Percentiles rank a stretch among this genome's conserved stretches.
These are phyloP conservation scores for Planiliza haematocheilus DNA, from an alignment of 2,113 vertebrate species.

Conservation along the genomic window DNA sequence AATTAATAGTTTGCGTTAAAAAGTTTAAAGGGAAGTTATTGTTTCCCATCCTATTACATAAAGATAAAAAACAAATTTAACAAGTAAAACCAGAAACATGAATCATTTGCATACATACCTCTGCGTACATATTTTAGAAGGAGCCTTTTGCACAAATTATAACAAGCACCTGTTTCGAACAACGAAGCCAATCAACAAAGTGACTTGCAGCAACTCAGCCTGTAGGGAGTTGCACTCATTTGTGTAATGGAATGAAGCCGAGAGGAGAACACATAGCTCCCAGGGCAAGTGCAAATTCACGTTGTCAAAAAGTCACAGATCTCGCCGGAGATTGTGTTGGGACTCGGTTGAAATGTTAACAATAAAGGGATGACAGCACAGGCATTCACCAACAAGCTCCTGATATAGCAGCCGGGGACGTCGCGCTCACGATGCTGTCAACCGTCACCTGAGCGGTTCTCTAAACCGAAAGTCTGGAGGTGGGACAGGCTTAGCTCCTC, in stretches of 20 bases:
- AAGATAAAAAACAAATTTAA: background rate
- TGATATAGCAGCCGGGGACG: background rate
- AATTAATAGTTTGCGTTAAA: no score
- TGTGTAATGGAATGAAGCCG: conserved; percentile 39
- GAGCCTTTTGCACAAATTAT: conserved; percentile 12
- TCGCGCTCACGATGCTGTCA: background rate
- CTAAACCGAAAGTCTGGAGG: background rate
- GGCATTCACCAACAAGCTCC: conserved; percentile 20
- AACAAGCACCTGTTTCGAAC: conserved; percentile 37
- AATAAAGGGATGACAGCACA: conserved; percentile 6
- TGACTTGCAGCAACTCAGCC: conserved; percentile 14
- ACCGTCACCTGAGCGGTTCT: background rate
- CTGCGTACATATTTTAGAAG: background rate
- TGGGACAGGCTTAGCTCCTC: conserved; percentile 8
- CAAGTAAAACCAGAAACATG: conserved; percentile 29
- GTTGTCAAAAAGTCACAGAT: conserved; percentile 40
- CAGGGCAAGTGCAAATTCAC: conserved; percentile 36
- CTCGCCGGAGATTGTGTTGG: conserved; percentile 15
- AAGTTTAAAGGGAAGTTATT: no score
- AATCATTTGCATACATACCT: conserved; percentile 22
- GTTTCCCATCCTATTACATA: no score
- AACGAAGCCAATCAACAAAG: conserved; percentile 41
- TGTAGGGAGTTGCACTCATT: conserved; percentile 50
- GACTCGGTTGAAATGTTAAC: conserved; percentile 5
- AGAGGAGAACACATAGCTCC: conserved; percentile 42